Percentiles rank a stretch among this genome's conserved stretches.
These are phyloP conservation scores for Gadus macrocephalus DNA, from an alignment of 2,113 vertebrate genomes.

Conservation along the genomic window DNA sequence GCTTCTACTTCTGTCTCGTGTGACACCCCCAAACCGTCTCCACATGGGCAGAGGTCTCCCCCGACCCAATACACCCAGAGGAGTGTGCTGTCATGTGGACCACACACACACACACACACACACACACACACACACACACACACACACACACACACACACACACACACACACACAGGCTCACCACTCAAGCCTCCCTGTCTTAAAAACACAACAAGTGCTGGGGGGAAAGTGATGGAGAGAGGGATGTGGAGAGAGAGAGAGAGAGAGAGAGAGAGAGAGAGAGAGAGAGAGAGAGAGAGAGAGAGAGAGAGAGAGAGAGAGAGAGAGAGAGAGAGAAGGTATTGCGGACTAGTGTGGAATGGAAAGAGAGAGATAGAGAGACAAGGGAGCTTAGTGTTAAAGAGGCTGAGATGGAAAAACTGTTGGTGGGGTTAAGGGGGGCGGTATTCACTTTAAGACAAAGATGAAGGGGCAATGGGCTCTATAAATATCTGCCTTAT, in stretches of 20 bases:
- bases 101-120: conserved; percentile 19
- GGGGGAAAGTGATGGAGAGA: too few relatives aligned
- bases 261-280: conserved; percentile 16
- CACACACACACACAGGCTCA: too few relatives aligned
- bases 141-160: too few relatives aligned
- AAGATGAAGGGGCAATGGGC: too few relatives aligned
- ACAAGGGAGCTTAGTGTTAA: not conserved
- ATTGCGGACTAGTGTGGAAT: not conserved
- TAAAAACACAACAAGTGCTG: too few relatives aligned
- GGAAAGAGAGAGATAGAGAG: conserved; percentile 1
- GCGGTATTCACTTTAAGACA: too few relatives aligned
- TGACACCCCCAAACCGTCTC: conserved; percentile 69
- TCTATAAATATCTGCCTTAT: too few relatives aligned
- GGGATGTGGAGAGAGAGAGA: too few relatives aligned
- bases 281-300: not conserved
- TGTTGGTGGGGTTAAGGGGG: too few relatives aligned
- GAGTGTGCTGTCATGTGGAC: conserved; percentile 37
- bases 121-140: too few relatives aligned
- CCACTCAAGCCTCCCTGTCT: too few relatives aligned
- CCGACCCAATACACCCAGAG: conserved; percentile 49
- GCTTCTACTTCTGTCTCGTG: conserved; percentile 58
- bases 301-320: conserved; percentile 16
- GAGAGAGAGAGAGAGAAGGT: not conserved
- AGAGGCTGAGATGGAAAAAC: too few relatives aligned
- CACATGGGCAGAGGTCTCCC: conserved; percentile 57